Evolutionary conservation across 2,888 invertebrate species (phyloP), one percentile per base, ranked within the genome.

Genomic region (Synergus itoensis): DNA sequence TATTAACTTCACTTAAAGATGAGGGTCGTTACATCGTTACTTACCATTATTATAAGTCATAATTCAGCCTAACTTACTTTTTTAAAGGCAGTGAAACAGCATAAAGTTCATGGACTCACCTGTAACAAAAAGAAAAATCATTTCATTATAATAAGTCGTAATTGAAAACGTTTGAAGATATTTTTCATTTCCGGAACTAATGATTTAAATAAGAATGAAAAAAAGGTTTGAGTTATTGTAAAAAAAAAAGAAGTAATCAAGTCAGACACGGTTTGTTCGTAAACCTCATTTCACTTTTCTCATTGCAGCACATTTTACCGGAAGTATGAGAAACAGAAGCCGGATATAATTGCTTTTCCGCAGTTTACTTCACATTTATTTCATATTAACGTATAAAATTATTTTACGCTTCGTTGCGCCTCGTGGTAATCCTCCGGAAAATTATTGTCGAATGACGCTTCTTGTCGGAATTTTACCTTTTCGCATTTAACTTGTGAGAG

Each of bases 351-450:
- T 67, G 21, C 67, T 67, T 45, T 67, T 45, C 67, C 14, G 67
- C 67, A 43, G 67, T 67, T 67, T 67, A 7, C 67, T 21, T 67
- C 67, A 67, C 67, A 67, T 67, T 67, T 67, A 67, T 67, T 45
- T 75, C 41, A 45, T 76, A 60, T 85, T 82, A 84, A 69, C 81
- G 83, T 65, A 60, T 63, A 65, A 79, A 84, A 86, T 86, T 84
- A 86, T 87, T 87, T 87, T 79, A 81, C 64, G 82, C 81, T 80
- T 80, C 77, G 82, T 53, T 78, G 83, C 48, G 80, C 80, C 80
- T 65, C 77, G 79, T 65, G 62, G 79, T 82, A 86, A 85, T 86
- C 82, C 84, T 77, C 77, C 77, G 77, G 84, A 81, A 79, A 83
- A 86, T 85, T 80, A 79, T 81, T 75, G 76, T 76, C 83, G 80